Percentiles rank a stretch among this genome's conserved stretches.
These are phyloP conservation scores for Antheraea yamamai DNA, from an alignment of 2,888 invertebrate genomes.

Conservation along the genomic window DNA sequence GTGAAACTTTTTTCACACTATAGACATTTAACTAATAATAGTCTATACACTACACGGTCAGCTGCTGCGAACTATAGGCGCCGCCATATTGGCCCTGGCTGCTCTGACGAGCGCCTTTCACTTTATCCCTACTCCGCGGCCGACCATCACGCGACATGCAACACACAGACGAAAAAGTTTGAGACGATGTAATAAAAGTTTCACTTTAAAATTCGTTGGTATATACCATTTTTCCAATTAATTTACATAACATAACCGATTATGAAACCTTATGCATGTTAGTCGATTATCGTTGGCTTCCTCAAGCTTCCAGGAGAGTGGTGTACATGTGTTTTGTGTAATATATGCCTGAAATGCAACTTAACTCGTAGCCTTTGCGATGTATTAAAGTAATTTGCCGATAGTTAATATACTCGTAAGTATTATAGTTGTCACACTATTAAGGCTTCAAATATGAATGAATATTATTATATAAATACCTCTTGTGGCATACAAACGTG, in stretches of 20 bases:
- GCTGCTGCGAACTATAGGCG: too few species aligned
- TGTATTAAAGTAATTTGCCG: not conserved
- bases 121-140: too few species aligned
- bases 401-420: not conserved
- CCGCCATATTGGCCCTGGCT: too few species aligned
- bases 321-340: not conserved
- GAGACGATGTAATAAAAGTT: too few species aligned
- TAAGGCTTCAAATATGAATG: not conserved
- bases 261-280: not conserved
- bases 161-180: too few species aligned
- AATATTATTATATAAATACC: not conserved
- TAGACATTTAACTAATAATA: too few species aligned
- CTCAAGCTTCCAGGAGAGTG: not conserved
- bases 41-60: too few species aligned
- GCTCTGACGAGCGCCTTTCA: too few species aligned
- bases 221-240: too few species aligned
- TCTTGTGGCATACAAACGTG: not conserved
- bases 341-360: not conserved
- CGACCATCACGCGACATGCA: too few species aligned
- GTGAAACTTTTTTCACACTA: too few species aligned
- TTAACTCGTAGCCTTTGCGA: not conserved
- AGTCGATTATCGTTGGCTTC: not conserved
- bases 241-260: not conserved
- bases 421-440: not conserved
- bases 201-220: too few species aligned